Evolutionary conservation across 2,797 vertebrate genomes (phyloP).

Genomic region (Tragelaphus eurycerus): DNA sequence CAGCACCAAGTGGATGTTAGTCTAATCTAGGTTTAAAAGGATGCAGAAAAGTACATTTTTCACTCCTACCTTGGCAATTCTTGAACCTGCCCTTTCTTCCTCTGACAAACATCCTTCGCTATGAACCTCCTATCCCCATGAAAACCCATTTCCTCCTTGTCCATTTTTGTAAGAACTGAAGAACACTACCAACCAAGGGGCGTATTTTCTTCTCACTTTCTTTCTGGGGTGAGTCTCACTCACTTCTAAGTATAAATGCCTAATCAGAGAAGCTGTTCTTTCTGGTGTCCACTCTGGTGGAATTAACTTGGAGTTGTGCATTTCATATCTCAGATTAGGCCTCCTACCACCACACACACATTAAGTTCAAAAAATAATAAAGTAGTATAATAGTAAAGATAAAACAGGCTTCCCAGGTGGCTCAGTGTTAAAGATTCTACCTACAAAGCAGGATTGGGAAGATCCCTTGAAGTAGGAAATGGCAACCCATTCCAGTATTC

Average conservation of each 20-base stretch:
- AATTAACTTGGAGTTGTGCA: background rate
- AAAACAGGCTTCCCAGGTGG: background rate
- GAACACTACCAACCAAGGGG: background rate
- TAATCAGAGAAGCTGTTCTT: background rate
- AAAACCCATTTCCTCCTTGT: constrained; percentile 7
- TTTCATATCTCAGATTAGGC: background rate
- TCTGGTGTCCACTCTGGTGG: background rate
- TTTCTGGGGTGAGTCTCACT: background rate
- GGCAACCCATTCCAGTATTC: background rate
- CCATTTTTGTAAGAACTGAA: background rate
- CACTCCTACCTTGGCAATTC: background rate
- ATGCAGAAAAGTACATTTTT: background rate
- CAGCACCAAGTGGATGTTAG: background rate
- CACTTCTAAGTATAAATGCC: background rate
- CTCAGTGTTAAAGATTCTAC: background rate
- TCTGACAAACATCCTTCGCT: background rate
- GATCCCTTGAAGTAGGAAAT: background rate
- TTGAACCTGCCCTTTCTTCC: background rate
- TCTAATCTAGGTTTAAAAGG: background rate
- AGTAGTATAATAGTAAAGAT: background rate
- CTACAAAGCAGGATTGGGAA: background rate
- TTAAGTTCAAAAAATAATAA: background rate
- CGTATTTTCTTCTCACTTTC: constrained; percentile 24
- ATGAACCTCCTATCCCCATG: background rate
- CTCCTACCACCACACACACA: background rate